phyloP scores from a whole-genome alignment of 2,888 invertebrate genomes.

The Lasius platythorax region DNA sequence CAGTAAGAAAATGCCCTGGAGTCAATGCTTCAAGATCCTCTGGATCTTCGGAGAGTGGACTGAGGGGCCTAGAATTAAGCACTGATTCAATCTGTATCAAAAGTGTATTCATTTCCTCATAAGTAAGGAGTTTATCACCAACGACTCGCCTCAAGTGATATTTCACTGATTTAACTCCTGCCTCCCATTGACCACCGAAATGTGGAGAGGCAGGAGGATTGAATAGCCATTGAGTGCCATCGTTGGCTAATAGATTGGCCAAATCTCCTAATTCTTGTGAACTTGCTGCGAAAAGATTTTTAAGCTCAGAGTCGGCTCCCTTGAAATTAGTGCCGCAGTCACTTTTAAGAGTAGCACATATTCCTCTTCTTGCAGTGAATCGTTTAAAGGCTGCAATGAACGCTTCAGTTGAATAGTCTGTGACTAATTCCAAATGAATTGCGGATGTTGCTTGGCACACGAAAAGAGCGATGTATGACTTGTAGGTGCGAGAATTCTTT shows the following conservation, averaged over 20 bases:
- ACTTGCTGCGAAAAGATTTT: neutral
- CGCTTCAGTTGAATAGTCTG: neutral
- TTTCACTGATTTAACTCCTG: slow-evolving; percentile 28
- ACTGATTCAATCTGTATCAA: too few relatives aligned
- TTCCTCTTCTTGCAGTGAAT: neutral
- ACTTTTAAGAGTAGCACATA: neutral
- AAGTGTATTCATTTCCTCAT: neutral
- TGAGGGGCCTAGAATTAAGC: too few relatives aligned
- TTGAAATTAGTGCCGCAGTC: slow-evolving; percentile 15
- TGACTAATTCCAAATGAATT: slow-evolving; percentile 15
- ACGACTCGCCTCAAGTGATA: neutral
- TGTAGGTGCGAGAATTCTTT: too few relatives aligned
- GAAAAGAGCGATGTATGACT: neutral
- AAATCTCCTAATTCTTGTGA: neutral
- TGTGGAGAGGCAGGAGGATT: slow-evolving; percentile 8
- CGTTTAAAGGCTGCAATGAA: slow-evolving; percentile 24
- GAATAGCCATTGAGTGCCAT: neutral
- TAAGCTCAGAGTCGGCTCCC: neutral
- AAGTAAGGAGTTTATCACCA: neutral
- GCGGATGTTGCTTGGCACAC: slow-evolving; percentile 1
- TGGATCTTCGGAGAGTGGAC: too few relatives aligned
- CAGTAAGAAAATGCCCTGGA: too few relatives aligned
- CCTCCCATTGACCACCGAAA: slow-evolving; percentile 17
- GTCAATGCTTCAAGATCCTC: too few relatives aligned
- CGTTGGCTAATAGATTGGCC: neutral